Base-by-base conservation (phyloP, 2,888 invertebrate genomes). In the Plagiodera versicolora region DNA sequence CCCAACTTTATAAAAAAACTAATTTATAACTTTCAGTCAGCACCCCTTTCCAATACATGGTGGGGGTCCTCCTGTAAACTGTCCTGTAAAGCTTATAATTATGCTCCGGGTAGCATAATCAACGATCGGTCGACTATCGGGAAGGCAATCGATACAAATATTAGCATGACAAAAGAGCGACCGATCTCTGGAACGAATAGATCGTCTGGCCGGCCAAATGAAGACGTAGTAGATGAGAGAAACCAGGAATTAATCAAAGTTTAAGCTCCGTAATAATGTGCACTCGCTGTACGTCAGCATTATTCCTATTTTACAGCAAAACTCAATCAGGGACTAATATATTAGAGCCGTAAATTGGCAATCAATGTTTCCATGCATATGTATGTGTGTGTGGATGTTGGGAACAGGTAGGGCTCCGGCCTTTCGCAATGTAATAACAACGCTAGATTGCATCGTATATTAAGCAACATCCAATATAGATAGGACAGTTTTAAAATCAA, bases 321-420 rank as follows among this genome's bases (percentile, higher is more conserved):
- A 81, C 81, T 81, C 81, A 81, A 81, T 81, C 80, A 81, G 77
- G 77, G 79, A 77, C 78, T 81, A 80, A 81, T 81, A 81, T 81
- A 81, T 81, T 81, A 81, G 79, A 80, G 80, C 79, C 80, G 81
- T 80, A 81, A 81, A 81, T 81, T 81, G 81, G 79, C 81, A 81
- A 81, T 81, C 81, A 81, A 81, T 80, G 80, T 81, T 80, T 79
- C 78, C 79, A 80, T 80, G 80, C 80, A 81, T 81, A 80, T 80
- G 80, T 78, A 81, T 80, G 78, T 75, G 72, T 70, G 58, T 58
- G 44, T 44, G 45, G 62, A 60, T 63, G 64, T 60, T 58, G 64
- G 65, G 63, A 67, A 66, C 67, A 65, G 68, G 66, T 68, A 67
- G 64, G 65, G 58, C 66, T 63, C 61, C 59, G 47, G 46, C 47